Evolutionary conservation across 1,140 invertebrate genomes (phyloP).

Genomic region (Latrodectus geometricus): DNA sequence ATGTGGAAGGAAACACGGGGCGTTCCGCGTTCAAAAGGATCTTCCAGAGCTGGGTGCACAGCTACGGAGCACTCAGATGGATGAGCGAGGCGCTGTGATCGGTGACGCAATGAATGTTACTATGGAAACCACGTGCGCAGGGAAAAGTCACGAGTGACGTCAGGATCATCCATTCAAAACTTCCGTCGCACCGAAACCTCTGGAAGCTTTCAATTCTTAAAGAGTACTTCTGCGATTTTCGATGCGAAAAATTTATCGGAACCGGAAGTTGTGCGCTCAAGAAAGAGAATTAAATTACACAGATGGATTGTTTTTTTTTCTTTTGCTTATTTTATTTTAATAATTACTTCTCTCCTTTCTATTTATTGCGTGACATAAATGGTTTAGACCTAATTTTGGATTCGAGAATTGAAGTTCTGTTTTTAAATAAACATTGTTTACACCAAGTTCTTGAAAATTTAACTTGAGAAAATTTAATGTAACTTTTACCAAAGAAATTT

Average conservation of each 20-base stretch:
- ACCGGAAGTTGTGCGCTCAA: neutral
- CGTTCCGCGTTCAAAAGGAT: constrained; percentile 53
- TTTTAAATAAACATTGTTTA: too few species aligned
- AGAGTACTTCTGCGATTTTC: neutral
- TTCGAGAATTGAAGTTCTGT: too few species aligned
- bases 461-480: too few species aligned
- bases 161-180: constrained; percentile 42
- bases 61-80: constrained; percentile 5
- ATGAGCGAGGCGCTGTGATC: constrained; percentile 28
- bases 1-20: constrained; percentile 36
- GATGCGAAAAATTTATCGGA: neutral
- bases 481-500: too few species aligned
- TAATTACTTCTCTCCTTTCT: too few species aligned
- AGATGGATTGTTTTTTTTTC: too few species aligned
- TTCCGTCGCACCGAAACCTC: constrained; percentile 17
- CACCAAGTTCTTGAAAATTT: too few species aligned
- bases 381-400: too few species aligned
- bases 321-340: too few species aligned
- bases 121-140: constrained; percentile 29
- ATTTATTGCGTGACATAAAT: too few species aligned
- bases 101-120: constrained; percentile 42
- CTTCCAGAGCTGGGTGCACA: constrained; percentile 20
- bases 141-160: constrained; percentile 7
- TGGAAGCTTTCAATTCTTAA: neutral
- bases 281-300: neutral